These are phyloP conservation scores for Pseudachorutes palmiensis DNA, from an alignment of 1,140 invertebrate species.

Conservation along the genomic window DNA sequence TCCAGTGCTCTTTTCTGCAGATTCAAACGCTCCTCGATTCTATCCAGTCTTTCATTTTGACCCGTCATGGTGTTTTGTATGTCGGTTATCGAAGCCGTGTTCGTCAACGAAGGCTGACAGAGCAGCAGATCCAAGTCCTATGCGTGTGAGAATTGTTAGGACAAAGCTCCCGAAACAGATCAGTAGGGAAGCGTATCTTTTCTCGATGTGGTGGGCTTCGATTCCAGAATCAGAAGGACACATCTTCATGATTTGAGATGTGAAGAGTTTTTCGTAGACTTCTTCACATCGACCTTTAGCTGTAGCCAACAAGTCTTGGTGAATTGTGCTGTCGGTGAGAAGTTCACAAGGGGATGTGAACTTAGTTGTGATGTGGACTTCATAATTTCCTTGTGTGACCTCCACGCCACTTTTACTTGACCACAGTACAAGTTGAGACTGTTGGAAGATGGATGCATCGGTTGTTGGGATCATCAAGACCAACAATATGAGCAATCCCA, in stretches of 20 bases:
- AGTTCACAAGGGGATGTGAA: constrained; percentile 22
- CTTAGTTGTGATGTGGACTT: too few species aligned
- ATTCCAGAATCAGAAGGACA: neutral
- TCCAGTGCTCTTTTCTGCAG: neutral
- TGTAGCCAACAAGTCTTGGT: neutral
- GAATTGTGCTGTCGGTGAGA: constrained; percentile 1
- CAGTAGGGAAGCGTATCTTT: neutral
- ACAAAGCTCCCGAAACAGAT: neutral
- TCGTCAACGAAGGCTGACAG: neutral
- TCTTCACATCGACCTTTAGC: neutral
- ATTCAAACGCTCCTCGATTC: neutral
- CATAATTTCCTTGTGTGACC: too few species aligned
- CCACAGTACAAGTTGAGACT: too few species aligned
- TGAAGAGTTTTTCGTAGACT: constrained; percentile 15
- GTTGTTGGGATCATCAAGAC: too few species aligned
- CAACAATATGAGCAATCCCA: too few species aligned
- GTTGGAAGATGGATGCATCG: too few species aligned
- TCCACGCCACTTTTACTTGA: too few species aligned
- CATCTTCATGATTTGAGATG: constrained; percentile 13
- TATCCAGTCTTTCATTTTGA: neutral
- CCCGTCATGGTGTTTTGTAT: neutral
- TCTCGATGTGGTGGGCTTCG: neutral
- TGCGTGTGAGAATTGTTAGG: neutral
- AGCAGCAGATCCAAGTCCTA: neutral
- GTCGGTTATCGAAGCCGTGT: neutral